Base-by-base conservation (phyloP, 2,797 vertebrate species). In the Saxicola maurus region DNA sequence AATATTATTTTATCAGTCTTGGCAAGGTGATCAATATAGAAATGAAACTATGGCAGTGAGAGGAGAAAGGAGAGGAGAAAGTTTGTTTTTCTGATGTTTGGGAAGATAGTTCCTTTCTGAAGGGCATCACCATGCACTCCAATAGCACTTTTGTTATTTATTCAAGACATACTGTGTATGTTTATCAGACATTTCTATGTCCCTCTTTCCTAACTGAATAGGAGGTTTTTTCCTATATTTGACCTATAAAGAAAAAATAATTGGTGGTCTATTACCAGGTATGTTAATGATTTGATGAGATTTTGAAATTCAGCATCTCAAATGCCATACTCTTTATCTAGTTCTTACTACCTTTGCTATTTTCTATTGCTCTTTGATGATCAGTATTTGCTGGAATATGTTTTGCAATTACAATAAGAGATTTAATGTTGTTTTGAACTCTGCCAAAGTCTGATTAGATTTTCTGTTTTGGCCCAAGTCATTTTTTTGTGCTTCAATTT, bases 351-450 rank as follows among this genome's bases (percentile, higher is more conserved):
- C 21, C n/a, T 90, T 84, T 84, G 68, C 45, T 78, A 43, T 91
- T 95, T 91, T 48, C 56, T 72, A 66, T 74, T 87, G 78, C 61
- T 83, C 42, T 82, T 86, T 87, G 74, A 87, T 86, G 64, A 91
- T 91, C 77, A 51, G 20, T 27, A 73, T 96, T 92, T 92, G 60
- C 77, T 79, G 74, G 85, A 90, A 92, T 91, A 90, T 27, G 31
- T 64, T 91, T 91, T 92, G 67, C 91, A 94, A 91, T 93, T 94
- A 87, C 82, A 95, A 65, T 84, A 92, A 75, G 85, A 86, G 67
- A 92, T 92, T 94, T 92, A 87, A 91, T 86, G 74, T 87, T 92
- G 52, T 86, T 94, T 89, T 94, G 91, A 94, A 83, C 71, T 94
- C 92, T 89, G 74, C 77, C 67, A 42, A 91, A 94, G 64, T 73